These are phyloP conservation scores for Scomber japonicus DNA, from an alignment of 2,113 vertebrate genomes.

Conservation along the genomic window DNA sequence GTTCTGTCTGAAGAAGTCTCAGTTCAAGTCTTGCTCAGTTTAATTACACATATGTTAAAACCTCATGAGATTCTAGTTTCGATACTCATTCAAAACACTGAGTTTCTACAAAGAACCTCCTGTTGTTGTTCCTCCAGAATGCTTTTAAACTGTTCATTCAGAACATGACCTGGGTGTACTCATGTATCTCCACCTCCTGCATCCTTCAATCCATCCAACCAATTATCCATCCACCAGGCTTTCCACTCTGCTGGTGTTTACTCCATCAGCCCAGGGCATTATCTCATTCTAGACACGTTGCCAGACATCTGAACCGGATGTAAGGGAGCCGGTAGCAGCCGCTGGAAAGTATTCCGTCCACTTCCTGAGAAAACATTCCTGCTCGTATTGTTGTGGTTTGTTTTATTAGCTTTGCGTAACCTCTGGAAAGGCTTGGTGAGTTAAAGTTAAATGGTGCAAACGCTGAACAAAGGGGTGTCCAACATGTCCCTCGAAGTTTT, in stretches of 20 bases:
- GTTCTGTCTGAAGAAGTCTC: no score
- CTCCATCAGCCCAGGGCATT: slow-evolving; percentile 21
- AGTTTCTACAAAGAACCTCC: no score
- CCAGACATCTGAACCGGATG: slow-evolving; percentile 53
- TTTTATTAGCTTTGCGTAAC: slow-evolving; percentile 40
- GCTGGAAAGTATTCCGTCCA: slow-evolving; percentile 71
- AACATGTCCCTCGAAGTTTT: slow-evolving; percentile 14
- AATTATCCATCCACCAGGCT: neutral
- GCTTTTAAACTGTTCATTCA: neutral
- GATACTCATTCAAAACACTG: no score
- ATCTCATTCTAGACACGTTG: slow-evolving; percentile 39
- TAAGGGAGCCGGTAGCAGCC: slow-evolving; percentile 40
- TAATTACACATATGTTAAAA: no score
- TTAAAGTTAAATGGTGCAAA: neutral
- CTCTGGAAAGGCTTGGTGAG: slow-evolving; percentile 33
- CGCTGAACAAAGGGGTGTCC: slow-evolving; percentile 15
- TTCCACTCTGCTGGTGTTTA: slow-evolving; percentile 38
- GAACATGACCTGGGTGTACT: neutral
- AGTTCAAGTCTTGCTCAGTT: no score
- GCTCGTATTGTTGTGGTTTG: slow-evolving; percentile 68
- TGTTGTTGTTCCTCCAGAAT: no score
- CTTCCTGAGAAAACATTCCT: slow-evolving; percentile 80
- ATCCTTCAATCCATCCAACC: slow-evolving; percentile 3
- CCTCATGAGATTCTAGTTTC: no score
- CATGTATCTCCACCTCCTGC: neutral